Evolutionary conservation across 2,113 vertebrate species (phyloP).

Genomic region (Promerops cafer): DNA sequence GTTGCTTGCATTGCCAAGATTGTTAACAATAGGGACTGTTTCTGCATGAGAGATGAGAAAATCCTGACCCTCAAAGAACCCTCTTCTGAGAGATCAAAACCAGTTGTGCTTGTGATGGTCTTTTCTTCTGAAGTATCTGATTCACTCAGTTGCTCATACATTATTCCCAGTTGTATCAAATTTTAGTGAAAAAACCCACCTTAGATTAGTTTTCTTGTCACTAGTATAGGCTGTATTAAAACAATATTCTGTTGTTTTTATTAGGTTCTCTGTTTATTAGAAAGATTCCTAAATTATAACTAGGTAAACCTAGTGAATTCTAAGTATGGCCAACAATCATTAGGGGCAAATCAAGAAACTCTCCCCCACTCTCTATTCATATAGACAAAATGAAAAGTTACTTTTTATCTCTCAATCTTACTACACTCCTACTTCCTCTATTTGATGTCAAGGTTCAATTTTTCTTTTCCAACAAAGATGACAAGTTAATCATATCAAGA

Average conservation of each 20-base stretch:
- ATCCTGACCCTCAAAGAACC: neutral
- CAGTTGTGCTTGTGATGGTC: neutral
- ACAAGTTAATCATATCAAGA: neutral
- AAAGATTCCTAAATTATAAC: neutral
- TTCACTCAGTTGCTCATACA: neutral
- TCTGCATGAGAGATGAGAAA: neutral
- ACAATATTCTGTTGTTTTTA: neutral
- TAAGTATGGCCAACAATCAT: neutral
- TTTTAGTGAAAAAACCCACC: neutral
- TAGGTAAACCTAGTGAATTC: neutral
- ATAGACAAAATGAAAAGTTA: neutral
- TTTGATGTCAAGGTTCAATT: neutral
- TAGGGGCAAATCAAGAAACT: neutral
- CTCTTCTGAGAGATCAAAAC: neutral
- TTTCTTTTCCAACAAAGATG: neutral
- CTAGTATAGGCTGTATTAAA: neutral
- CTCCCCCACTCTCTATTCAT: neutral
- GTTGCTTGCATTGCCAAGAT: neutral
- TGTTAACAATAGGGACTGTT: neutral
- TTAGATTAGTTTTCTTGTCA: neutral
- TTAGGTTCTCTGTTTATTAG: neutral
- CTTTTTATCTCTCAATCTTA: neutral
- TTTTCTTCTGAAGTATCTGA: neutral
- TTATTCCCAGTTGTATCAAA: neutral
- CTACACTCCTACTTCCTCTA: neutral